Evolutionary conservation across 2,888 invertebrate genomes (phyloP).

Genomic region (Sinhomidia bicolor): DNA sequence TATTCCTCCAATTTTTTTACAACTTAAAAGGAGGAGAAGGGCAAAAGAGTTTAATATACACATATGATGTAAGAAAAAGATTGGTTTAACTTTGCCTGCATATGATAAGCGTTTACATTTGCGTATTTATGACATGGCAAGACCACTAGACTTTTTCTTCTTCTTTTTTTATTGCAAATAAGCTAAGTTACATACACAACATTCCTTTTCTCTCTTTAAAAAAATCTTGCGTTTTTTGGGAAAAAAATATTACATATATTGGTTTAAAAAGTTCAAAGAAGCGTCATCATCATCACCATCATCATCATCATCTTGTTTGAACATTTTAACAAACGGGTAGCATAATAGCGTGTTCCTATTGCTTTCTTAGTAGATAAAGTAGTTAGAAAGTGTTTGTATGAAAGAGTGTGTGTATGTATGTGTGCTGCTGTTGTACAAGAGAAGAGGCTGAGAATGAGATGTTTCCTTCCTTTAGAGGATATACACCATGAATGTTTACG

Average conservation of each 20-base stretch:
- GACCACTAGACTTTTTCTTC: neutral
- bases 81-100: constrained; percentile 5
- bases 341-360: neutral
- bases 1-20: neutral
- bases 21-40: neutral
- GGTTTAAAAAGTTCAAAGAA: constrained; percentile 3
- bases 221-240: neutral
- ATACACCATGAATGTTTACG: constrained; percentile 26
- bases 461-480: constrained; percentile 13
- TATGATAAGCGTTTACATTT: constrained; percentile 26
- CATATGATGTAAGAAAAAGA: constrained; percentile 15
- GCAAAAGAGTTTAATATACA: constrained; percentile 13
- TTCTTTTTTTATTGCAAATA: constrained; percentile 36
- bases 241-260: neutral
- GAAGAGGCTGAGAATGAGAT: neutral
- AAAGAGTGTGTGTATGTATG: neutral
- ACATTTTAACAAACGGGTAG: neutral
- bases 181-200: neutral
- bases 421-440: neutral
- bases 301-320: too few relatives aligned
- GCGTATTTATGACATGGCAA: constrained; percentile 31
- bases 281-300: too few relatives aligned
- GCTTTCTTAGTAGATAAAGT: neutral
- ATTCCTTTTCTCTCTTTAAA: neutral
- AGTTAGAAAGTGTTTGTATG: too few relatives aligned